These are phyloP conservation scores for Mionectes olivaceus DNA, from an alignment of 2,797 vertebrate genomes.

Conservation along the genomic window DNA sequence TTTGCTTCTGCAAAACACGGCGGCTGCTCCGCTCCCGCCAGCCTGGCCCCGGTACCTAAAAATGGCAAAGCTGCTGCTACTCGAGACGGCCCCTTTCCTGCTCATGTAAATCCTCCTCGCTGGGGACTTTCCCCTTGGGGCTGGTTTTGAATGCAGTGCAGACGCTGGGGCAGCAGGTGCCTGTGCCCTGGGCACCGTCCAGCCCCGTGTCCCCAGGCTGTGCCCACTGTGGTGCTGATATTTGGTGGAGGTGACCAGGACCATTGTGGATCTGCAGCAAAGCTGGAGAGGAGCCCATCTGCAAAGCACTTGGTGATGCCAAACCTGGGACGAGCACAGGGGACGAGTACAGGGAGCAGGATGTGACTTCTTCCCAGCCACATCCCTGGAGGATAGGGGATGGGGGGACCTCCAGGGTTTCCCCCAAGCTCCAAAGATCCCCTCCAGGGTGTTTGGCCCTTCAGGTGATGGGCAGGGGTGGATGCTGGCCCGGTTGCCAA, in stretches of 20 bases:
- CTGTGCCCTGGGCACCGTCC: not conserved
- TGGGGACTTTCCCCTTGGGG: conserved; percentile 23
- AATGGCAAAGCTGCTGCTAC: not conserved
- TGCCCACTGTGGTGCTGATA: accelerated
- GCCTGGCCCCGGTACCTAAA: not conserved
- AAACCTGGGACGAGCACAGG: not conserved
- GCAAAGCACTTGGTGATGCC: not conserved
- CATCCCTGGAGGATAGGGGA: not conserved
- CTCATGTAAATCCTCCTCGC: conserved; percentile 62
- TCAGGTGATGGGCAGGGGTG: not conserved
- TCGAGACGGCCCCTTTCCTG: conserved; percentile 35
- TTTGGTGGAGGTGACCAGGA: not conserved
- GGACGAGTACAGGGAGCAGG: not conserved
- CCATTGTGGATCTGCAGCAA: no score
- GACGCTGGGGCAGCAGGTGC: not conserved
- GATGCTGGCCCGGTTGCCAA: not conserved
- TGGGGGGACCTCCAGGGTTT: not conserved
- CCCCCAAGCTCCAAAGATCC: not conserved
- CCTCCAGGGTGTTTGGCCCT: not conserved
- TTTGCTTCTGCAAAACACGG: not conserved
- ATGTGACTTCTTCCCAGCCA: not conserved
- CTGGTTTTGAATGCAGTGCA: conserved; percentile 9
- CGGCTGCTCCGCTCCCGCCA: not conserved
- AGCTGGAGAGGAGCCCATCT: not conserved
- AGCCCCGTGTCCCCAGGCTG: not conserved